Evolutionary conservation across 2,797 vertebrate species (phyloP).

Genomic region (Tenualosa ilisha): DNA sequence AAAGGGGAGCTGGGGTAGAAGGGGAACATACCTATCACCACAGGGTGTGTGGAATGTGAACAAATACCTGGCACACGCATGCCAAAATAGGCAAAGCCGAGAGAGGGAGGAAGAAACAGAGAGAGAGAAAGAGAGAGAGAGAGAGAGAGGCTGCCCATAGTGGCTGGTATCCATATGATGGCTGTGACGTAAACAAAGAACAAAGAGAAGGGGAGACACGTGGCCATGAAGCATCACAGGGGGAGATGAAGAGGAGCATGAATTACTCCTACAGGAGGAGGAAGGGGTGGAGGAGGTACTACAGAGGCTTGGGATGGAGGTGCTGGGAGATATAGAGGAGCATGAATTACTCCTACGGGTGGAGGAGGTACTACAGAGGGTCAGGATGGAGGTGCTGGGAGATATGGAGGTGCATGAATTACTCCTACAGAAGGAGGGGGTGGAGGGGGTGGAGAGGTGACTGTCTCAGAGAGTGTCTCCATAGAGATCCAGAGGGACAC

Average conservation of each 20-base stretch:
- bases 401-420: no score
- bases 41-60: slow-evolving; percentile 84
- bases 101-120: slow-evolving; percentile 42
- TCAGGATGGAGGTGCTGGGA: no score
- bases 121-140: slow-evolving; percentile 36
- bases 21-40: slow-evolving; percentile 79
- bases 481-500: not conserved
- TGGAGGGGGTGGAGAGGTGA: not conserved
- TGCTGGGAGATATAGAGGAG: no score
- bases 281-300: not conserved
- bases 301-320: no score
- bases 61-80: slow-evolving; percentile 83
- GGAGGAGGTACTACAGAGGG: no score
- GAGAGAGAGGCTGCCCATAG: slow-evolving; percentile 42
- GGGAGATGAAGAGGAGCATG: not conserved
- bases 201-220: not conserved
- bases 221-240: no score
- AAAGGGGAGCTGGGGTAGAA: slow-evolving; percentile 60
- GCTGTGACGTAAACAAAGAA: not conserved
- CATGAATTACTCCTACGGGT: no score
- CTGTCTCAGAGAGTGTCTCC: not conserved
- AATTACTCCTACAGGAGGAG: not conserved
- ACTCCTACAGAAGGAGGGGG: not conserved
- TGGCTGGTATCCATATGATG: slow-evolving; percentile 28
- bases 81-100: slow-evolving; percentile 72